A percentile compares a stretch with the other conserved stretches of the same genome.
These are phyloP conservation scores for Lasiurus borealis DNA, from an alignment of 2,113 vertebrate genomes.

Conservation along the genomic window DNA sequence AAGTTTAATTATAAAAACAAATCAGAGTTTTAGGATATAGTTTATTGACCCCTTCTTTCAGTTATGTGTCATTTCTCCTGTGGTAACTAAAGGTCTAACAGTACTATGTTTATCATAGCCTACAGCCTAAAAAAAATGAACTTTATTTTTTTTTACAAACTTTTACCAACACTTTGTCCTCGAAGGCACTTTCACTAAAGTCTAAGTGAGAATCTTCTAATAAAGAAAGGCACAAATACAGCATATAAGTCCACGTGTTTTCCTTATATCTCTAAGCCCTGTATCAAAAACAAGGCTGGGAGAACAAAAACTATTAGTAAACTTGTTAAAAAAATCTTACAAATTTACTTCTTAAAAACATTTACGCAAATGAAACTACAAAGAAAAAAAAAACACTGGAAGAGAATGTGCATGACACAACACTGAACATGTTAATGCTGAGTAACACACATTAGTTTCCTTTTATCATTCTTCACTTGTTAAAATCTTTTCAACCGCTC, in stretches of 20 bases:
- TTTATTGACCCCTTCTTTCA: background rate
- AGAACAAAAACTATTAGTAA: background rate
- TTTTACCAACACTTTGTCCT: background rate
- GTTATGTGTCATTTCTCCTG: background rate
- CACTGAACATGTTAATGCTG: background rate
- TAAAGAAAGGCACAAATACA: background rate
- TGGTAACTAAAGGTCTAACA: background rate
- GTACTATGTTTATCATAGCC: background rate
- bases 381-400: background rate
- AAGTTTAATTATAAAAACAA: background rate
- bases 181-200: background rate
- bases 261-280: background rate
- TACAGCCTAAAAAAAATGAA: background rate
- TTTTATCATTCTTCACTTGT: constrained; percentile 35
- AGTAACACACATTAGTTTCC: background rate
- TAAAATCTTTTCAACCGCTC: constrained; percentile 3
- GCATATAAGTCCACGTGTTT: background rate
- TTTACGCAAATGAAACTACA: background rate
- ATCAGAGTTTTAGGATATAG: background rate
- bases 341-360: constrained; percentile 24
- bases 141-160: background rate
- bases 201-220: constrained; percentile 45
- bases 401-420: background rate
- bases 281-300: background rate
- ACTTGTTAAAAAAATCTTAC: background rate